Evolutionary conservation across 92 coral and sea anemone genomes (phyloP), one percentile per base, ranked within the genome.

Genomic region (Phymanthus crucifer): DNA sequence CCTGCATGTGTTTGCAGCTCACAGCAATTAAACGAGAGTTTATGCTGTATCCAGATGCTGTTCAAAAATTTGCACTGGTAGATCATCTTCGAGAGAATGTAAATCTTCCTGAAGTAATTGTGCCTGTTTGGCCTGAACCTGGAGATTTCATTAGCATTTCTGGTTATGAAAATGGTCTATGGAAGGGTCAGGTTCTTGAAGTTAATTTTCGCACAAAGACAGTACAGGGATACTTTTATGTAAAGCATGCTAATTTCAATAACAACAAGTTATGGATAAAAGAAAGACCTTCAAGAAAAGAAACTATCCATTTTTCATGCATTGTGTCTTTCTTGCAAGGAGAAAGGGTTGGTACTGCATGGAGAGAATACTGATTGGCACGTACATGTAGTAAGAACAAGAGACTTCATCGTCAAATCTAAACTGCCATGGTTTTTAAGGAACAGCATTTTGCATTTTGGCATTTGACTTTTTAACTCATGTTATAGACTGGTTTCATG

Each of bases 251-350:
- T 66, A 77, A 82, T 71, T 87, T 85, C 83, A 72, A 57, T 81
- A 83, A 52, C 26, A 87, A 87, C 80, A 81, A 87, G 74, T 34
- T 81, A 40, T 87, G 90, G 90, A 48, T 82, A 68, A 87, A 85
- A 23, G 90, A 87, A 73, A 81, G 57, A 34, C 80, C 75, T 61
- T 56, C 86, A 65, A 87, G 75, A 66, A 77, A 58, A 81, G 79
- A 87, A 32, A 69, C 7, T 66, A 87, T 86, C 45, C 77, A 73
- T 37, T 80, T 80, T 80, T 45, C 16, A 43, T 80, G 85, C 80
- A 86, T 80, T 54, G 67, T 87, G 23, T 61, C 12, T 14, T 71
- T 85, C 32, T 73, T 70, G 34, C 50, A 70, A 58, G 90, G 90
- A 26, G 75, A 87, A 21, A 81, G 86, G 90, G 68, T 80, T 34